A percentile compares a stretch with the other conserved stretches of the same genome.
phyloP scores from a whole-genome alignment of 2,113 vertebrate species.

The Paradoxurus hermaphroditus region DNA sequence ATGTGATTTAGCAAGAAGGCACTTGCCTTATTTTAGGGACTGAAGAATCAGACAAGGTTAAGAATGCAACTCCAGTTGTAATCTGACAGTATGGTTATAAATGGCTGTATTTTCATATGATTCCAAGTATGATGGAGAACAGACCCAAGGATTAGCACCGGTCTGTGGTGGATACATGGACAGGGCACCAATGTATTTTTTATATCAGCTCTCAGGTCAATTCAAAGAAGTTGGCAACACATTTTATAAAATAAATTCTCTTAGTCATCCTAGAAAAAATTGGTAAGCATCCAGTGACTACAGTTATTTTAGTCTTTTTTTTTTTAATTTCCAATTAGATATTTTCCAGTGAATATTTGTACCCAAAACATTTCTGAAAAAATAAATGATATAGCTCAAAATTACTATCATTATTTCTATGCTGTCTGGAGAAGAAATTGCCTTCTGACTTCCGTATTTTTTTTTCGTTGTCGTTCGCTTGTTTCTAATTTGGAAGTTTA shows the following conservation, averaged over 20 bases:
- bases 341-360: constrained; percentile 57
- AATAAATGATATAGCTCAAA: not conserved
- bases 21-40: not conserved
- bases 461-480: not conserved
- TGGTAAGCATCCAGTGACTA: constrained; percentile 46
- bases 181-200: not conserved
- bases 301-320: constrained; percentile 53
- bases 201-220: not conserved
- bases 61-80: not conserved
- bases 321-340: not conserved
- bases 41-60: not conserved
- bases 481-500: constrained; percentile 14
- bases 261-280: constrained; percentile 53
- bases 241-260: constrained; percentile 48
- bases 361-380: constrained; percentile 48
- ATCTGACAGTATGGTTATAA: not conserved
- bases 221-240: constrained; percentile 53
- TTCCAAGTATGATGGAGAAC: not conserved
- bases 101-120: not conserved
- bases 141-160: not conserved
- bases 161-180: not conserved
- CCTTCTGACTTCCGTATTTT: not conserved
- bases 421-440: not conserved
- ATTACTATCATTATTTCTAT: not conserved
- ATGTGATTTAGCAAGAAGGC: not conserved